Evolutionary conservation across 2,113 vertebrate species (phyloP).

Genomic region (Gymnobelideus leadbeateri): DNA sequence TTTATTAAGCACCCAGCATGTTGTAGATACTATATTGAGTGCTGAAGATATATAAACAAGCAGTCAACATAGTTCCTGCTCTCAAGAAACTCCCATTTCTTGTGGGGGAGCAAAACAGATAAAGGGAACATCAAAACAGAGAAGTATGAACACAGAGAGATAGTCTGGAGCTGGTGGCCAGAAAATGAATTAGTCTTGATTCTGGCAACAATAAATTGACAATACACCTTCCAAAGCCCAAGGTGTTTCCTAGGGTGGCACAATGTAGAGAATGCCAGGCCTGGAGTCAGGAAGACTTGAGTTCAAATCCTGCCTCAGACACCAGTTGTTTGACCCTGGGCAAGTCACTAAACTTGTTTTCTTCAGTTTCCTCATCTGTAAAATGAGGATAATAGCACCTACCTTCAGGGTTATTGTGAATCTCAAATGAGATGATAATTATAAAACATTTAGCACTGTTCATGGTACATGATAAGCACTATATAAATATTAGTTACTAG

Average conservation of each 20-base stretch:
- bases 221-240: too few relatives aligned
- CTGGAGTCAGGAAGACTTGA: too few relatives aligned
- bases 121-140: background rate
- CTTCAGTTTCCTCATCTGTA: background rate
- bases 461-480: background rate
- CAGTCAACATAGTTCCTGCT: background rate
- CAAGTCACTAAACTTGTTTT: background rate
- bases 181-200: background rate
- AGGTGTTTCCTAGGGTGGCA: too few relatives aligned
- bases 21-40: background rate
- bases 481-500: background rate
- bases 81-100: background rate
- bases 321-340: background rate
- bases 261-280: too few relatives aligned
- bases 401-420: background rate
- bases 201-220: too few relatives aligned
- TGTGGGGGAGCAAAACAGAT: background rate
- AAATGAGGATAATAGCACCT: background rate
- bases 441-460: background rate
- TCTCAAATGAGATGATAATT: background rate
- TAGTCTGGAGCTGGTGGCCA: background rate
- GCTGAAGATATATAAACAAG: too few relatives aligned
- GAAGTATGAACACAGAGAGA: background rate
- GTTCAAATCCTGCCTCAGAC: too few relatives aligned
- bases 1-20: background rate